Conservation (phyloP, 2,113 vertebrate genomes). For the Coptodon bakossiorum region DNA sequence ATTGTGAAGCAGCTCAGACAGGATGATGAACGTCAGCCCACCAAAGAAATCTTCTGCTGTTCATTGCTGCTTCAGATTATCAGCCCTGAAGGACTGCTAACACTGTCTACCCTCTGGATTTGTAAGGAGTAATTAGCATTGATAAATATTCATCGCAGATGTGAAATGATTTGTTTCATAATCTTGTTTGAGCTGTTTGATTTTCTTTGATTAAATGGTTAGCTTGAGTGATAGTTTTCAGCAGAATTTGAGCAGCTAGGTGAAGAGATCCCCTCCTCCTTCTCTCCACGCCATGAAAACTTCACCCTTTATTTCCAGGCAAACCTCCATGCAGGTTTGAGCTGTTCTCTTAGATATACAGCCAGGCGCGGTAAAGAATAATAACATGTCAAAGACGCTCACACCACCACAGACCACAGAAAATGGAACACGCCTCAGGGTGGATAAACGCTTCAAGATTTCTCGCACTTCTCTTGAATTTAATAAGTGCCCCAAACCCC, state of each 20-base stretch:
- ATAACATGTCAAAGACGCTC: conserved; percentile 41
- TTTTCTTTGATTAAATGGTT: not conserved
- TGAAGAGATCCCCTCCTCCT: not conserved
- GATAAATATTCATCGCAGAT: not conserved
- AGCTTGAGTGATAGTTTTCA: not conserved
- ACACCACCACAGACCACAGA: conserved; percentile 18
- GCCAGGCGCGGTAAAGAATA: conserved; percentile 46
- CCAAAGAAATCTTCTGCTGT: not conserved
- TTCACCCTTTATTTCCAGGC: conserved; percentile 43
- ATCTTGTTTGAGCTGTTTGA: not conserved
- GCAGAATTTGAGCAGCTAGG: not conserved
- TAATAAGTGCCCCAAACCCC: conserved; percentile 14
- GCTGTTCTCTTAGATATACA: conserved; percentile 33
- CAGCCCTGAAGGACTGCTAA: not conserved
- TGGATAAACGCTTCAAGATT: conserved; percentile 45
- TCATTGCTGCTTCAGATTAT: not conserved
- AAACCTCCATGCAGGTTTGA: conserved; percentile 38
- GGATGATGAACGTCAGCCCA: not conserved
- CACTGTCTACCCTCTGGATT: not conserved
- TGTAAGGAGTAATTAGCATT: not conserved
- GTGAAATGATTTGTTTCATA: not conserved
- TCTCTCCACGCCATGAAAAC: not conserved
- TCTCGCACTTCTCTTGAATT: conserved; percentile 27
- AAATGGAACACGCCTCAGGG: conserved; percentile 44
- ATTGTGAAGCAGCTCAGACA: not conserved